Conservation (phyloP, 2,888 invertebrate genomes). For the Hipparchia semele region DNA sequence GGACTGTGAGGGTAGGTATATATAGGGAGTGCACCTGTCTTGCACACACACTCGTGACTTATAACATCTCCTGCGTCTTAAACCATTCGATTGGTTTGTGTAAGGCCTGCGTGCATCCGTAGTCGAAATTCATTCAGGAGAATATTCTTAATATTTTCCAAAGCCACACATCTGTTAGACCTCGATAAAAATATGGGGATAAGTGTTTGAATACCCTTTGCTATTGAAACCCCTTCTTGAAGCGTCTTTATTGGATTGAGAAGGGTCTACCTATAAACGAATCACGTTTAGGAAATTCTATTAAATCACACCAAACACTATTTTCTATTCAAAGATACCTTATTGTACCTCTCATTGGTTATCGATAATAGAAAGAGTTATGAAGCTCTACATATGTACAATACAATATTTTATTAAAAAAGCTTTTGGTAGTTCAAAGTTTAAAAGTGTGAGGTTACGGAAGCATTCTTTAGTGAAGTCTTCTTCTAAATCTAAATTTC, state of each 20-base stretch:
- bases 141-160: background rate
- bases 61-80: background rate
- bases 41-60: background rate
- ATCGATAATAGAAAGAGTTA: too few relatives aligned
- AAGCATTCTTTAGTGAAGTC: too few relatives aligned
- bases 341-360: background rate
- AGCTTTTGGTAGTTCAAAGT: too few relatives aligned
- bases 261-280: background rate
- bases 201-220: background rate
- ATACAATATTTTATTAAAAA: too few relatives aligned
- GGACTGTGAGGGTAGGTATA: too few relatives aligned
- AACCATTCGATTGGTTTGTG: too few relatives aligned
- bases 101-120: background rate
- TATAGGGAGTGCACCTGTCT: too few relatives aligned
- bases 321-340: background rate
- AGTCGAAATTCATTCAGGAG: background rate
- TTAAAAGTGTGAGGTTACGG: too few relatives aligned
- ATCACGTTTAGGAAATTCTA: background rate
- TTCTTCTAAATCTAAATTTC: too few relatives aligned
- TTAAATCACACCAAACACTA: background rate
- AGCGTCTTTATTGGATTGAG: background rate
- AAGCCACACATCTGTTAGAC: background rate
- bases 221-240: background rate
- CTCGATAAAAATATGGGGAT: background rate
- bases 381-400: too few relatives aligned